Evolutionary conservation across 2,113 vertebrate species (phyloP).

Genomic region (Salvelinus alpinus): DNA sequence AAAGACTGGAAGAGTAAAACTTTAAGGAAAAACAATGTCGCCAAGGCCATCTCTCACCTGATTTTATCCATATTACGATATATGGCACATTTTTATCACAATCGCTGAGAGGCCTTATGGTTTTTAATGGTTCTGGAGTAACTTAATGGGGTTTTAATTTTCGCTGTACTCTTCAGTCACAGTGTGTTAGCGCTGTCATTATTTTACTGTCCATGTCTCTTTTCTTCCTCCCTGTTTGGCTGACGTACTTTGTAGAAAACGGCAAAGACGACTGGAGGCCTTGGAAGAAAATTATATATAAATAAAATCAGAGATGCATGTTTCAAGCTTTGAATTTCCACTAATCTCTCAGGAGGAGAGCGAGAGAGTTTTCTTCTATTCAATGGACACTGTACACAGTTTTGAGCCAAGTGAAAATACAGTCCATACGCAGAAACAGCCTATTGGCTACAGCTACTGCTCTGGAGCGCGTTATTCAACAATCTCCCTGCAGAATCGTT

Average conservation of each 20-base stretch:
- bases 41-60: background rate
- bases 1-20: background rate
- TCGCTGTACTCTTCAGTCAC: background rate
- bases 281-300: background rate
- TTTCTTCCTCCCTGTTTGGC: conserved; percentile 11
- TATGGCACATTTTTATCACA: conserved; percentile 18
- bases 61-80: background rate
- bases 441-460: conserved; percentile 25
- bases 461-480: conserved; percentile 37
- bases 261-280: background rate
- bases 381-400: conserved; percentile 37
- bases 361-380: conserved; percentile 20
- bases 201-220: conserved; percentile 9
- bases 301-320: conserved; percentile 29
- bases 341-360: conserved; percentile 23
- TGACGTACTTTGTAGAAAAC: background rate
- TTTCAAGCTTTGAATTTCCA: conserved; percentile 28
- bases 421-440: conserved; percentile 46
- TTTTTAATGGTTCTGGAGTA: conserved; percentile 21
- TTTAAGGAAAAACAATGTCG: conserved; percentile 32
- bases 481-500: too few relatives aligned
- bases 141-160: background rate
- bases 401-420: conserved; percentile 41
- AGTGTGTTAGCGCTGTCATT: conserved; percentile 17
- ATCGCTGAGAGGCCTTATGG: background rate